Conservation (phyloP, 2,888 invertebrate genomes). For the Brachycybe producta region DNA sequence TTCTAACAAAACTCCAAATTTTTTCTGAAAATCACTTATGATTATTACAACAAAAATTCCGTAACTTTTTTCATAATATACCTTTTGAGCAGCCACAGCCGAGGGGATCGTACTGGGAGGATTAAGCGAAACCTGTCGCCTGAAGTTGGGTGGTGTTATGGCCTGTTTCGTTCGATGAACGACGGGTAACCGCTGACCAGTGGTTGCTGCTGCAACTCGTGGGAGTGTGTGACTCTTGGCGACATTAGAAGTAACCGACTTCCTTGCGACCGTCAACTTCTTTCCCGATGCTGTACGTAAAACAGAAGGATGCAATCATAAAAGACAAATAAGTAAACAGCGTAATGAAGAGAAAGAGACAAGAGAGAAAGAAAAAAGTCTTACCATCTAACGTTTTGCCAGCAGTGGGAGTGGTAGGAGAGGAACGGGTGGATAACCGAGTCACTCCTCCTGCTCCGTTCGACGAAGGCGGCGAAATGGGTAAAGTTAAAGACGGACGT, state of each 20-base stretch:
- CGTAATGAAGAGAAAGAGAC: neutral
- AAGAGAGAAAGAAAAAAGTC: slow-evolving; percentile 2
- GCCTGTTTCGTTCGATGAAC: slow-evolving; percentile 14
- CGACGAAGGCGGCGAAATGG: neutral
- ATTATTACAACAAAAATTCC: no score
- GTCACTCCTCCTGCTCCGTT: neutral
- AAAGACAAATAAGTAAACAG: neutral
- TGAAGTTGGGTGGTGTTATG: slow-evolving; percentile 15
- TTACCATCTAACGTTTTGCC: slow-evolving; percentile 10
- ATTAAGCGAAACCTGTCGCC: slow-evolving; percentile 18
- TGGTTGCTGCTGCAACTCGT: slow-evolving; percentile 12
- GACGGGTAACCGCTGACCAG: slow-evolving; percentile 13
- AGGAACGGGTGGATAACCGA: neutral
- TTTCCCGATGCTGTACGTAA: slow-evolving; percentile 17
- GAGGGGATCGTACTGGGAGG: slow-evolving; percentile 1
- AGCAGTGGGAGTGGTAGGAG: slow-evolving; percentile 8
- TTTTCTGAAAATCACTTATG: no score
- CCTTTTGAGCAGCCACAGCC: no score
- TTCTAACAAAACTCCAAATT: no score
- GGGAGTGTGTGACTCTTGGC: slow-evolving; percentile 19
- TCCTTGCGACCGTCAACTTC: slow-evolving; percentile 10
- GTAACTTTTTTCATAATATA: no score
- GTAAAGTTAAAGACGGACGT: slow-evolving; percentile 8
- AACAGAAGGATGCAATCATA: neutral
- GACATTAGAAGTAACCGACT: slow-evolving; percentile 11